phyloP scores from a whole-genome alignment of 2,113 vertebrate species.

The cattle (Bos taurus) region ARS-UCD2.0 NC_037346.1:24456501-24457000 shows the following conservation, averaged over 20 bases:
- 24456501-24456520: not conserved
- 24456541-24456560: not conserved
- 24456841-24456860: not conserved
- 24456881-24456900: not conserved
- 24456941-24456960: not conserved
- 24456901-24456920: not conserved
- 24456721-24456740: not conserved
- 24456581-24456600: not conserved
- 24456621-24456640: not conserved
- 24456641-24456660: not conserved
- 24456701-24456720: not conserved
- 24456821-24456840: not conserved
- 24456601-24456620: not conserved
- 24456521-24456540: fast-evolving
- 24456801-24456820: not conserved
- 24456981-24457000: not conserved
- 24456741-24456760: not conserved
- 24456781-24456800: not conserved
- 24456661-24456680: not conserved
- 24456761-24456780: not conserved
- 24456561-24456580: fast-evolving
- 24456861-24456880: not conserved
- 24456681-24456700: not conserved
- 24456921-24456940: not conserved
- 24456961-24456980: not conserved